A percentile compares a stretch with the other conserved stretches of the same genome.
phyloP scores from a whole-genome alignment of 1,140 invertebrate genomes.

The Lepeophtheirus salmonis region DNA sequence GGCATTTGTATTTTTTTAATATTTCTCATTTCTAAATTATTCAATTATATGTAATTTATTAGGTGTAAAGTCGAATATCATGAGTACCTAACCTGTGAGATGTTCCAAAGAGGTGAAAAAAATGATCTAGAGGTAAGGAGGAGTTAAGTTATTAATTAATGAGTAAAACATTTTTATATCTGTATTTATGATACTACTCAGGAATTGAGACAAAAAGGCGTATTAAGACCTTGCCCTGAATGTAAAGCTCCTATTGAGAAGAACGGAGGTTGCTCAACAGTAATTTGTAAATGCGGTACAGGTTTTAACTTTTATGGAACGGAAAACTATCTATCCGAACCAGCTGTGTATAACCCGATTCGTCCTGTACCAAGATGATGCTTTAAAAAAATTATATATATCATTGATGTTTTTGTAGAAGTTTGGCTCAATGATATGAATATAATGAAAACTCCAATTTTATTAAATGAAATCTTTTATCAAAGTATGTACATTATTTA shows the following conservation, averaged over 20 bases:
- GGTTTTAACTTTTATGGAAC: neutral
- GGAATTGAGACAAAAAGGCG: neutral
- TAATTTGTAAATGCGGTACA: neutral
- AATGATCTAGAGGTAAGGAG: neutral
- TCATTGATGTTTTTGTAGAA: neutral
- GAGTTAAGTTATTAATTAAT: neutral
- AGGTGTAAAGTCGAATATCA: neutral
- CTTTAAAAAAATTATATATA: neutral
- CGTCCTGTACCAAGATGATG: neutral
- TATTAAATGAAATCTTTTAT: neutral
- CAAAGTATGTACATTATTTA: neutral
- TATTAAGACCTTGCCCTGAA: neutral
- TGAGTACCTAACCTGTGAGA: neutral
- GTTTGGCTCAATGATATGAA: neutral
- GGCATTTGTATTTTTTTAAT: too few relatives aligned
- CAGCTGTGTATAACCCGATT: neutral
- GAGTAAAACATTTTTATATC: neutral
- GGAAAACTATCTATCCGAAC: neutral
- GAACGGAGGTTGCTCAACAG: neutral
- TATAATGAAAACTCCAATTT: neutral
- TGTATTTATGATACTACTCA: neutral
- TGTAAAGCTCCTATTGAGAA: neutral
- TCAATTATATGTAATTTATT: neutral
- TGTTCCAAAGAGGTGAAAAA: neutral
- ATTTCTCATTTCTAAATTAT: too few relatives aligned